Percentiles rank a stretch among this genome's conserved stretches.
phyloP scores from a whole-genome alignment of 1,140 invertebrate genomes.

The Dendroctonus ponderosae region DNA sequence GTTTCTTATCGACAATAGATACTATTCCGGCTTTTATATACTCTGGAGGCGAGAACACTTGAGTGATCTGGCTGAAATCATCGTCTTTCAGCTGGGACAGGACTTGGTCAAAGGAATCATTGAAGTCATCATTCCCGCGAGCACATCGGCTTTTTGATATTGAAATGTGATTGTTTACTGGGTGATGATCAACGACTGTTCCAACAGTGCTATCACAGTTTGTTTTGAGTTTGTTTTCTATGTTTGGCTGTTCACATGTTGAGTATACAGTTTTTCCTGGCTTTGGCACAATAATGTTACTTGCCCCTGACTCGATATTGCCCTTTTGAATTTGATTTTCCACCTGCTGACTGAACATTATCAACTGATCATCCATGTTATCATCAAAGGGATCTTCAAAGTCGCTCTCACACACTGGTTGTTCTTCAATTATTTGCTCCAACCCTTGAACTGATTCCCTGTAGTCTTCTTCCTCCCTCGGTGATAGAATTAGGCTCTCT shows the following conservation, averaged over 20 bases:
- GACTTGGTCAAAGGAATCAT: slow-evolving; percentile 42
- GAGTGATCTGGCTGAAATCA: slow-evolving; percentile 24
- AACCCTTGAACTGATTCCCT: not conserved
- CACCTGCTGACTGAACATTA: slow-evolving; percentile 43
- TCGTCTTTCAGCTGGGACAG: slow-evolving; percentile 36
- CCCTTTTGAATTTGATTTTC: slow-evolving; percentile 28
- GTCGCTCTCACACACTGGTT: slow-evolving; percentile 16
- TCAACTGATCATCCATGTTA: slow-evolving; percentile 43
- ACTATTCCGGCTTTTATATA: slow-evolving; percentile 17
- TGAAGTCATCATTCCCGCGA: slow-evolving; percentile 15
- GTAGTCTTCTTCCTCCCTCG: slow-evolving; percentile 35
- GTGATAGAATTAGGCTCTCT: slow-evolving; percentile 38
- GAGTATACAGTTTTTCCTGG: no score
- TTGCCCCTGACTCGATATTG: no score
- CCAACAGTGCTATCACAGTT: not conserved
- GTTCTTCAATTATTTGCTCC: slow-evolving; percentile 6
- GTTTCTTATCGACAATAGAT: slow-evolving; percentile 32
- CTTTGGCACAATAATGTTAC: no score
- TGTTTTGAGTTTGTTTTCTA: no score
- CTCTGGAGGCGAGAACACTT: slow-evolving; percentile 16
- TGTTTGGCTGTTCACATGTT: no score
- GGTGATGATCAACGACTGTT: no score
- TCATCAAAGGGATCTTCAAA: slow-evolving; percentile 45
- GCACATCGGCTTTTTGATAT: no score
- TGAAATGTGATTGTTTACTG: no score